These are phyloP conservation scores for Phalangium opilio DNA, from an alignment of 2,888 invertebrate species.

Conservation along the genomic window DNA sequence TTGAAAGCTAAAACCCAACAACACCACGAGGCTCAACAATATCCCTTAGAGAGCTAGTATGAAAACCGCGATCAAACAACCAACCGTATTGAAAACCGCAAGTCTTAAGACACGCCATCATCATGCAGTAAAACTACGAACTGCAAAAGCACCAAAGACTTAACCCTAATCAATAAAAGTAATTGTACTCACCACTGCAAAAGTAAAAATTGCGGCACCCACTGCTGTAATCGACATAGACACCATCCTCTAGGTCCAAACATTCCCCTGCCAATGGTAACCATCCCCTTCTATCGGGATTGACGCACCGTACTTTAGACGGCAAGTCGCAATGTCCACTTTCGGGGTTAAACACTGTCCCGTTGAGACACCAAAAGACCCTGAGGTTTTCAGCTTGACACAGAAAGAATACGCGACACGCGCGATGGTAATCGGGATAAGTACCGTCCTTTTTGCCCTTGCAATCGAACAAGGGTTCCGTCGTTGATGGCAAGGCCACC, in stretches of 20 bases:
- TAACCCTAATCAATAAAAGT: no score
- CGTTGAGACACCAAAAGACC: constrained; percentile 15
- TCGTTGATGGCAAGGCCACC: background rate
- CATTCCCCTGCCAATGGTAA: background rate
- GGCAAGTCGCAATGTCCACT: constrained; percentile 14
- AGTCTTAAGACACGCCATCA: no score
- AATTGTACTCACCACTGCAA: constrained; percentile 10
- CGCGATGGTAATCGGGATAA: constrained; percentile 13
- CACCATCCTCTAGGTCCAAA: constrained; percentile 6
- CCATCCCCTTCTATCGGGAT: background rate
- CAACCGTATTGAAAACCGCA: no score
- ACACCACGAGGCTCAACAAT: no score
- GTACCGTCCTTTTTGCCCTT: constrained; percentile 7
- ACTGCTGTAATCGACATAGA: constrained; percentile 10
- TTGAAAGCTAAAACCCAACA: no score
- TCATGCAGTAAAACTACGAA: no score
- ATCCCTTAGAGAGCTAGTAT: no score
- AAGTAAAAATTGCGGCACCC: constrained; percentile 12
- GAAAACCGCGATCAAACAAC: no score
- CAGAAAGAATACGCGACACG: constrained; percentile 13
- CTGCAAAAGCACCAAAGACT: no score
- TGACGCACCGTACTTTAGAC: constrained; percentile 9
- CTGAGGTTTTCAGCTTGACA: constrained; percentile 7
- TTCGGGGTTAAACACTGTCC: constrained; percentile 10
- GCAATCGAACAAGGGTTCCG: constrained; percentile 1